Percentiles rank a stretch among this genome's conserved stretches.
Conservation (phyloP, 1,140 invertebrate species). For the Thalassaphorura encarpata region DNA sequence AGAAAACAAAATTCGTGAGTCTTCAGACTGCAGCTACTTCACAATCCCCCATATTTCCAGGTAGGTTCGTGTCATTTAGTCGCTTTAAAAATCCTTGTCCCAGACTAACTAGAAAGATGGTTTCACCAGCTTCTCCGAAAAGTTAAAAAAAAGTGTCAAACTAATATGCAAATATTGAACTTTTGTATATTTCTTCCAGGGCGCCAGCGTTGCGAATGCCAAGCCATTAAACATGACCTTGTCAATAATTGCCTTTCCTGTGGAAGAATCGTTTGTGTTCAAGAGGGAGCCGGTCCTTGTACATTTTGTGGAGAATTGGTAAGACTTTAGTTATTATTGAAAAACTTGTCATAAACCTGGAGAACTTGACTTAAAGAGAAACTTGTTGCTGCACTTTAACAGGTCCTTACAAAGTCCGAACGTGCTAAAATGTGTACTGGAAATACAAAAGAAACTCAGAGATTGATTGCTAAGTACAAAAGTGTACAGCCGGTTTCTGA, state of each 20-base stretch:
- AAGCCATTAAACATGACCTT: slow-evolving; percentile 78
- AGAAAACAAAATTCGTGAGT: slow-evolving; percentile 30
- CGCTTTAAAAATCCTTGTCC: too few species aligned
- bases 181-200: slow-evolving; percentile 44
- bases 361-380: background rate
- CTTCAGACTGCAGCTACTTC: slow-evolving; percentile 10
- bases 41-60: slow-evolving; percentile 18
- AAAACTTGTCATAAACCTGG: too few species aligned
- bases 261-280: slow-evolving; percentile 87
- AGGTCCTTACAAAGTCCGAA: slow-evolving; percentile 56
- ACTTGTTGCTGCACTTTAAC: background rate
- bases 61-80: slow-evolving; percentile 6
- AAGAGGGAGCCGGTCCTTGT: slow-evolving; percentile 66
- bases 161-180: background rate
- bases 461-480: slow-evolving; percentile 21
- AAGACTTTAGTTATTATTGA: slow-evolving; percentile 33
- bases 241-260: slow-evolving; percentile 91
- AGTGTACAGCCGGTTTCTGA: slow-evolving; percentile 23
- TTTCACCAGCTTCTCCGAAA: too few species aligned
- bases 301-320: slow-evolving; percentile 68
- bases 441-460: slow-evolving; percentile 23
- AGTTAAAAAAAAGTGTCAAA: background rate
- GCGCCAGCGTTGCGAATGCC: slow-evolving; percentile 78
- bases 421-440: slow-evolving; percentile 28
- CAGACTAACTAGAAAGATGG: background rate